Conservation (phyloP, 2,888 invertebrate species). For the Dascillus cervinus region DNA sequence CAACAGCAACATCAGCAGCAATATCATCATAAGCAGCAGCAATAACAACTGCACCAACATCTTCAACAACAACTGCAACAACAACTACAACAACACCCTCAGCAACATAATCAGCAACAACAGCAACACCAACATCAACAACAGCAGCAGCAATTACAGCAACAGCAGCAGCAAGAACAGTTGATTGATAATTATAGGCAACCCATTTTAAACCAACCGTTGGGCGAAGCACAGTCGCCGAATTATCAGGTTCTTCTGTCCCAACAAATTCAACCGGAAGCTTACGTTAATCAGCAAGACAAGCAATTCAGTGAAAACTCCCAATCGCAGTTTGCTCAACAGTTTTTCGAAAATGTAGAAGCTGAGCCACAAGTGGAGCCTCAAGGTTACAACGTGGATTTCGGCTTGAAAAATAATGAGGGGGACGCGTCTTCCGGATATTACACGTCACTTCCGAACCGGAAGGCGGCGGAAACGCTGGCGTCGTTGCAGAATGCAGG, state of each 20-base stretch:
- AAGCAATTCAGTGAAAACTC: constrained; percentile 38
- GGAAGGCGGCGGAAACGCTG: constrained; percentile 53
- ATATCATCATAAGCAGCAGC: constrained; percentile 4
- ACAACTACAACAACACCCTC: constrained; percentile 17
- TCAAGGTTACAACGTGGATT: not conserved
- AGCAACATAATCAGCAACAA: constrained; percentile 9
- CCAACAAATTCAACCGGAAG: constrained; percentile 28
- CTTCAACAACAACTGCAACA: constrained; percentile 29
- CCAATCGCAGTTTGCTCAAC: not conserved
- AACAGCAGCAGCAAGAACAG: constrained; percentile 36
- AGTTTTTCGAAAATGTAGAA: not conserved
- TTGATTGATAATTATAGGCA: not conserved
- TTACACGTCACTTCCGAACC: constrained; percentile 55
- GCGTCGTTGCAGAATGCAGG: constrained; percentile 53
- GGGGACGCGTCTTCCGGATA: constrained; percentile 21
- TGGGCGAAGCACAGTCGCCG: constrained; percentile 37
- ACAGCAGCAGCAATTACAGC: constrained; percentile 14
- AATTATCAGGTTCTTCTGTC: constrained; percentile 37
- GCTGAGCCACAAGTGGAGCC: too few species aligned
- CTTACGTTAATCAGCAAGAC: constrained; percentile 37
- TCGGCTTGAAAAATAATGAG: not conserved
- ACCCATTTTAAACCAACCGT: constrained; percentile 23
- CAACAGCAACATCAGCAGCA: constrained; percentile 24
- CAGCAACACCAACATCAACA: constrained; percentile 15
- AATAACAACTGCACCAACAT: constrained; percentile 3